These are phyloP conservation scores for Rhineura floridana DNA, from an alignment of 2,113 vertebrate species.

Conservation along the genomic window DNA sequence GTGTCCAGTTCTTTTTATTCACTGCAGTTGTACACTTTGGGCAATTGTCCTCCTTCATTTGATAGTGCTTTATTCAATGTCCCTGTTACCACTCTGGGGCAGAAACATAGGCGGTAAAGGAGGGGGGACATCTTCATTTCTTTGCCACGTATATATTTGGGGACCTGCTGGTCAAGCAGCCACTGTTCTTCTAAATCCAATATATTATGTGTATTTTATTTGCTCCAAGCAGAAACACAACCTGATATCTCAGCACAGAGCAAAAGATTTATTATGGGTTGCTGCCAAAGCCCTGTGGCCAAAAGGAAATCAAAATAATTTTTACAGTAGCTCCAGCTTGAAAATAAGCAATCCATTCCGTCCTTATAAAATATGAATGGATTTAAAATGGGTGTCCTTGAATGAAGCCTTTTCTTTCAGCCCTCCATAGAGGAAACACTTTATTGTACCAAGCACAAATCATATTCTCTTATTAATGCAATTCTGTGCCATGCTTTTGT, in stretches of 20 bases:
- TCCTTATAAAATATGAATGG: slow-evolving; percentile 70
- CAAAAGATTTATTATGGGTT: slow-evolving; percentile 59
- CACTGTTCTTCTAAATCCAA: slow-evolving; percentile 17
- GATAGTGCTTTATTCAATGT: neutral
- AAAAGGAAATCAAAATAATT: slow-evolving; percentile 67
- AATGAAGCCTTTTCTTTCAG: slow-evolving; percentile 62
- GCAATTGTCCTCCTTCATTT: neutral
- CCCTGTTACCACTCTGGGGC: neutral
- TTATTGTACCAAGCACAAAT: slow-evolving; percentile 54
- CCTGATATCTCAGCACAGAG: slow-evolving; percentile 42
- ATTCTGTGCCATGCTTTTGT: slow-evolving; percentile 51
- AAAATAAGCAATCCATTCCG: slow-evolving; percentile 64
- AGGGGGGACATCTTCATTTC: neutral
- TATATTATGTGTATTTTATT: slow-evolving; percentile 45
- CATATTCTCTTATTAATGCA: slow-evolving; percentile 62
- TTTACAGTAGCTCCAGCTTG: slow-evolving; percentile 61
- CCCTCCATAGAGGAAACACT: slow-evolving; percentile 54
- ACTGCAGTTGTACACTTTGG: neutral
- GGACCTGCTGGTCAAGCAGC: slow-evolving; percentile 27
- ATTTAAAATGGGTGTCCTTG: slow-evolving; percentile 63
- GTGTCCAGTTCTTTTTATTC: neutral
- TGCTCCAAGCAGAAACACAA: slow-evolving; percentile 59
- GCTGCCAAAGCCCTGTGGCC: slow-evolving; percentile 53
- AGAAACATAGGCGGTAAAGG: neutral
- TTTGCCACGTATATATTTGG: slow-evolving; percentile 42